These are phyloP conservation scores for Phaetusa simplex DNA, from an alignment of 2,113 vertebrate species.

Conservation along the genomic window DNA sequence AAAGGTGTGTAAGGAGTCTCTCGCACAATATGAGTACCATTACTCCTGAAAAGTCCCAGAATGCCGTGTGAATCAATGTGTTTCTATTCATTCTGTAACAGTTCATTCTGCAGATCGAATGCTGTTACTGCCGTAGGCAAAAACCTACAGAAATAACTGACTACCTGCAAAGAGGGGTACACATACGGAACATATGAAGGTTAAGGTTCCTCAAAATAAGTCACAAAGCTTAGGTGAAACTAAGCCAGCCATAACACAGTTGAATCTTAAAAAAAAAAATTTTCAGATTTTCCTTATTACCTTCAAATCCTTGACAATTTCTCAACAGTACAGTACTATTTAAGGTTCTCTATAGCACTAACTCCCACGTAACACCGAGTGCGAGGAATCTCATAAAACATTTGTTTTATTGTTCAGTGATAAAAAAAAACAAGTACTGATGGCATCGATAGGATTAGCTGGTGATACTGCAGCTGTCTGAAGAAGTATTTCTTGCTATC, in stretches of 20 bases:
- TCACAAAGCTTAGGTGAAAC: neutral
- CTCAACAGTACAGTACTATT: neutral
- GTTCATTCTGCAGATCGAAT: conserved; percentile 2
- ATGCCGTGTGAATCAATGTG: neutral
- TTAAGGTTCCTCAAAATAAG: neutral
- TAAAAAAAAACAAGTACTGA: neutral
- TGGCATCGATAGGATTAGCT: neutral
- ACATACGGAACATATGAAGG: neutral
- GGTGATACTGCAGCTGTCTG: neutral
- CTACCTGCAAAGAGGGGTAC: neutral
- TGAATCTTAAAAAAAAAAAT: neutral
- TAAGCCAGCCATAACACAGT: neutral
- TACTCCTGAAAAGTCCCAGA: neutral
- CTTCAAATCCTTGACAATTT: neutral
- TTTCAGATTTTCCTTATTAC: neutral
- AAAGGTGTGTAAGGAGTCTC: conserved; percentile 1
- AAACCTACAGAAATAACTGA: neutral
- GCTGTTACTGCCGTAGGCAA: neutral
- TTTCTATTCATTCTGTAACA: neutral
- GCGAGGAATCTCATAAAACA: neutral
- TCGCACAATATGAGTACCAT: neutral
- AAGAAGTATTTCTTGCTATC: neutral
- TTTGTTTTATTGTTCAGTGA: neutral
- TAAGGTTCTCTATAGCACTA: neutral
- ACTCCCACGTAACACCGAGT: neutral